Conservation (phyloP, 2,113 vertebrate species). For the Ceuthmochares aereus region DNA sequence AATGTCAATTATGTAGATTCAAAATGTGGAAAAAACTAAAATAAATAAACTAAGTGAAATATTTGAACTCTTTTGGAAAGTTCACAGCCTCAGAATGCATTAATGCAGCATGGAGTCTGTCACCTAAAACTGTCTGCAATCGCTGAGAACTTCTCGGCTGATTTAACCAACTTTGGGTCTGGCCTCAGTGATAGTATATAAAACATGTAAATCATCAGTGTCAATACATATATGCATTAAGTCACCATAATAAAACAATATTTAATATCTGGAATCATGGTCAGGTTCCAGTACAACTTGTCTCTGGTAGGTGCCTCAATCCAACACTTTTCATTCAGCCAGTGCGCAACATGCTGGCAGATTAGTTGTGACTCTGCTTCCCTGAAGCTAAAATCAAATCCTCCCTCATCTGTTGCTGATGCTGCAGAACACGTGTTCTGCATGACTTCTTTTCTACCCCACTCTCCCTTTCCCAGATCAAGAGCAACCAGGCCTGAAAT, state of each 20-base stretch:
- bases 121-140: neutral
- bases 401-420: constrained; percentile 13
- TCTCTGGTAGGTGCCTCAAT: neutral
- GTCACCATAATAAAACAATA: neutral
- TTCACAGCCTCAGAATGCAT: neutral
- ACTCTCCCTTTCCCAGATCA: neutral
- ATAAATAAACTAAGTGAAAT: neutral
- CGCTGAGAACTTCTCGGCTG: neutral
- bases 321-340: neutral
- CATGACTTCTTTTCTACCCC: neutral
- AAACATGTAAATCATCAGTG: neutral
- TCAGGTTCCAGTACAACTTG: neutral
- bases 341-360: neutral
- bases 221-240: neutral
- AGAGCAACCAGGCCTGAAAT: neutral
- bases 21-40: constrained; percentile 3
- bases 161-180: neutral
- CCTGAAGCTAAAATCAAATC: constrained; percentile 5
- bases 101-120: neutral
- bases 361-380: neutral
- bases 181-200: neutral
- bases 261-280: neutral
- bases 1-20: constrained; percentile 1
- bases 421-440: constrained; percentile 16
- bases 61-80: neutral